A percentile compares a stretch with the other conserved stretches of the same genome.
Evolutionary conservation across 1,140 invertebrate genomes (phyloP).

Genomic region (Heliconius nattereri): DNA sequence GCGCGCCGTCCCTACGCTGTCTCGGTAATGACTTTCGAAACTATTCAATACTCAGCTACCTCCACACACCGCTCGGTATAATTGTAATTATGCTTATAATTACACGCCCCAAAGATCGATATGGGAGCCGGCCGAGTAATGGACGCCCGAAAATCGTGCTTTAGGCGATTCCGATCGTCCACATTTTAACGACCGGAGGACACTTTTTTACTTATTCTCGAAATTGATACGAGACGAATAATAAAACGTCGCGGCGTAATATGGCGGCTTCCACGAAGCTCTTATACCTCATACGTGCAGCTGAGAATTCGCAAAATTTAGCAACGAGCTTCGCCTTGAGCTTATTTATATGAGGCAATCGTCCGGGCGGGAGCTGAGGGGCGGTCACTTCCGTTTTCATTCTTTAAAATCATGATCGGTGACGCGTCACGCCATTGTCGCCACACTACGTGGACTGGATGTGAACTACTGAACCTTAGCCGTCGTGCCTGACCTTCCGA

Average conservation of each 20-base stretch:
- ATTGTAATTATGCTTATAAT: constrained; percentile 50
- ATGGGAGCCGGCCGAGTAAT: constrained; percentile 47
- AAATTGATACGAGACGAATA: constrained; percentile 64
- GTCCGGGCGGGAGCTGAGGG: constrained; percentile 27
- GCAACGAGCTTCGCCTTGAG: constrained; percentile 15
- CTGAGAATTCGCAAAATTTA: constrained; percentile 33
- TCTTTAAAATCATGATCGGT: constrained; percentile 62
- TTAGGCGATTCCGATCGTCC: constrained; percentile 51
- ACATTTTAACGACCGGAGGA: constrained; percentile 47
- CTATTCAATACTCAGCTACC: constrained; percentile 44
- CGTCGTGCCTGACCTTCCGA: not conserved
- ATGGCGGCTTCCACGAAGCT: constrained; percentile 42
- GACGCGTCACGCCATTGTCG: constrained; percentile 66
- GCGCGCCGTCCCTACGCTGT: constrained; percentile 47
- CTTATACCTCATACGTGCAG: constrained; percentile 30
- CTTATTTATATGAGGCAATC: constrained; percentile 50
- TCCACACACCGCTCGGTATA: constrained; percentile 23
- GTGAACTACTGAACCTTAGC: constrained; percentile 10
- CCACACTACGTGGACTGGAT: constrained; percentile 19
- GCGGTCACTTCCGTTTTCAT: constrained; percentile 61
- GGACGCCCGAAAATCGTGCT: constrained; percentile 53
- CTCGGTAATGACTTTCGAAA: constrained; percentile 63
- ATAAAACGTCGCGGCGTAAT: constrained; percentile 49
- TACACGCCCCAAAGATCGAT: constrained; percentile 58
- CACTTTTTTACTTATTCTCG: constrained; percentile 45